Percentiles rank a stretch among this genome's conserved stretches.
Evolutionary conservation across 2,797 vertebrate genomes (phyloP).

Genomic region (Numenius phaeopus): DNA sequence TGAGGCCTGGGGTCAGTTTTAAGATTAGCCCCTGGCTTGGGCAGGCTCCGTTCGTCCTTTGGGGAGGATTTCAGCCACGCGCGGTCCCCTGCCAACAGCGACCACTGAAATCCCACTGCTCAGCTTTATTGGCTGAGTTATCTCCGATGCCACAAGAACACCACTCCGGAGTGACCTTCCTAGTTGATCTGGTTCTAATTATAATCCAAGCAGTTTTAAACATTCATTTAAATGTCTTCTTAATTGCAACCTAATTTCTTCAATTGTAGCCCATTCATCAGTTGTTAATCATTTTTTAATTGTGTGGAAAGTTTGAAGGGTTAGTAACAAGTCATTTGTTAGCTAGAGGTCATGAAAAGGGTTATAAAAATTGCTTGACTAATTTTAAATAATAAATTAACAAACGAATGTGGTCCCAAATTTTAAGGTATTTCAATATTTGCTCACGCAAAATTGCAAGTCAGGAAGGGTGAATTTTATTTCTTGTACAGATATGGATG

Average conservation of each 20-base stretch:
- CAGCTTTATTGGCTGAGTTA: conserved; percentile 4
- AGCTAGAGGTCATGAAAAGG: conserved; percentile 68
- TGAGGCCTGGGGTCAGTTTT: not conserved
- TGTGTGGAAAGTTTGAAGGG: conserved; percentile 76
- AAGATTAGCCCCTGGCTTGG: not conserved
- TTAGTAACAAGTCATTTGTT: conserved; percentile 75
- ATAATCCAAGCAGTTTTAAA: conserved; percentile 69
- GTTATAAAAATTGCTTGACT: conserved; percentile 67
- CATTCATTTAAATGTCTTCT: conserved; percentile 73
- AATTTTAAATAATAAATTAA: conserved; percentile 71
- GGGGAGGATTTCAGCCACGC: not conserved
- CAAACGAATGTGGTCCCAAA: not conserved
- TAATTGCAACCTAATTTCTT: conserved; percentile 74
- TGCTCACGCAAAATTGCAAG: not conserved
- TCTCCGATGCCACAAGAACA: conserved; percentile 35
- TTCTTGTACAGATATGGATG: not conserved
- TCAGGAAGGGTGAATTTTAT: not conserved
- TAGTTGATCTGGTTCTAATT: conserved; percentile 69
- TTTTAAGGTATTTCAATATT: conserved; percentile 6
- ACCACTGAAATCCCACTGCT: not conserved
- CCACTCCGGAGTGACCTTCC: conserved; percentile 27
- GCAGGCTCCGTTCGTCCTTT: not conserved
- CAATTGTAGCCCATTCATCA: conserved; percentile 71
- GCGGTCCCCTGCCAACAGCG: fast-evolving
- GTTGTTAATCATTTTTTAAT: conserved; percentile 77